Evolutionary conservation across 2,113 vertebrate species (phyloP), one percentile per base, ranked within the genome.

Genomic region (Trichechus manatus): DNA sequence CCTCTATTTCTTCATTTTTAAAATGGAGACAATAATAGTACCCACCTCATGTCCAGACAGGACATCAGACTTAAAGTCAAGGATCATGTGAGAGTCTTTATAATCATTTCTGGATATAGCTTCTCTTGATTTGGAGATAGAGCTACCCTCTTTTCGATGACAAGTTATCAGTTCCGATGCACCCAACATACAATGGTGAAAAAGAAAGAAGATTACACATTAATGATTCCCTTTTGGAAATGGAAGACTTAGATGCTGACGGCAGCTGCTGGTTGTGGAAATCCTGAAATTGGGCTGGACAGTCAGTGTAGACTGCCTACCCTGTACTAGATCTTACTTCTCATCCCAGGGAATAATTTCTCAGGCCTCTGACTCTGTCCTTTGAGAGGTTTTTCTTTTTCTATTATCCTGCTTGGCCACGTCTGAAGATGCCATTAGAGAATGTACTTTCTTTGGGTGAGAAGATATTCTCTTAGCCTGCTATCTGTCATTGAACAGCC

Each of bases 61-160:
- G 50, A 44, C n/a, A 39, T 74, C 19, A 59, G 36, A 17, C 53
- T 44, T 36, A 27, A 78, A 90, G 39, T 31, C 33, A 7, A 66
- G 29, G n/a, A 50, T 61, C 50, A 66, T 6, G 0, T 39, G 36
- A 88, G 82, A 61, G 22, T 39, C 19, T 93, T 50, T 23, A 9
- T 8, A 5, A 5, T 63, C 27, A 36, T 56, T 92, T 95, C 29
- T 42, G 9, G 22, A 79, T 70, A 3, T 47, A 9, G 19, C 10
- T 44, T 95, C 72, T 82, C 44, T 87, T 53, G 10, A 80, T 77
- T 7, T 68, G 15, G 33, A 87, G 56, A 80, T 29, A 88, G 39
- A 31, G 79, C 20, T 36, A 17, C 20, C 10, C 5, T 10, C 5
- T 1, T 0, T 25, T 29, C 31, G 0, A 1, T 6, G 61, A 22